phyloP scores from a whole-genome alignment of 2,888 invertebrate genomes.

The Antheraea assamensis region DNA sequence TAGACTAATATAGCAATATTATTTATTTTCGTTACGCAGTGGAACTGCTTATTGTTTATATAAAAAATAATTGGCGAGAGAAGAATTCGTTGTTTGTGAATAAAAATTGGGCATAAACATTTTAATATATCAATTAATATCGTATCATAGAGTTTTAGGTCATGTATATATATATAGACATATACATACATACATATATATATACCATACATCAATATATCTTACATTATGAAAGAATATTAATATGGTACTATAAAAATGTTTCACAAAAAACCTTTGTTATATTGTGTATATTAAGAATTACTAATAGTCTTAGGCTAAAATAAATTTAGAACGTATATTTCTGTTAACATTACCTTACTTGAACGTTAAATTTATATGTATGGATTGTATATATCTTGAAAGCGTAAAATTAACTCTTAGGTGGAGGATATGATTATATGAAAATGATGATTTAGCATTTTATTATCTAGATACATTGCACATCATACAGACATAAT shows the following conservation, averaged over 20 bases:
- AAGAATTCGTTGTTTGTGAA: not conserved
- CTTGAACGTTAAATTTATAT: not conserved
- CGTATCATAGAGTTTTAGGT: not conserved
- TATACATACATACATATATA: not conserved
- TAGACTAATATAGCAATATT: not conserved
- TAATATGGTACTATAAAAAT: not conserved
- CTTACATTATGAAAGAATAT: not conserved
- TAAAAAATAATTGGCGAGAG: not conserved
- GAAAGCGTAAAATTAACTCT: not conserved
- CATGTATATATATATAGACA: not conserved
- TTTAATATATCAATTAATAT: not conserved
- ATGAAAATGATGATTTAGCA: not conserved
- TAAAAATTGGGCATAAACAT: not conserved
- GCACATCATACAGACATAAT: not conserved
- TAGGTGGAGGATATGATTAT: slow-evolving; percentile 15
- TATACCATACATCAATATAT: not conserved
- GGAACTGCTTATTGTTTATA: slow-evolving; percentile 10
- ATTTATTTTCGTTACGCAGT: slow-evolving; percentile 15
- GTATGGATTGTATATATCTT: not conserved
- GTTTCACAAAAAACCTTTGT: not conserved
- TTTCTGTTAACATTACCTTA: slow-evolving; percentile 2
- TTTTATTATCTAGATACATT: slow-evolving; percentile 1
- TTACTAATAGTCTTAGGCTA: slow-evolving; percentile 11
- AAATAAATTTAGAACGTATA: slow-evolving; percentile 5
- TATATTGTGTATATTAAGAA: not conserved